Evolutionary conservation across 2,113 vertebrate genomes (phyloP), one percentile per base, ranked within the genome.

Genomic region (Odontophorus gujanensis): DNA sequence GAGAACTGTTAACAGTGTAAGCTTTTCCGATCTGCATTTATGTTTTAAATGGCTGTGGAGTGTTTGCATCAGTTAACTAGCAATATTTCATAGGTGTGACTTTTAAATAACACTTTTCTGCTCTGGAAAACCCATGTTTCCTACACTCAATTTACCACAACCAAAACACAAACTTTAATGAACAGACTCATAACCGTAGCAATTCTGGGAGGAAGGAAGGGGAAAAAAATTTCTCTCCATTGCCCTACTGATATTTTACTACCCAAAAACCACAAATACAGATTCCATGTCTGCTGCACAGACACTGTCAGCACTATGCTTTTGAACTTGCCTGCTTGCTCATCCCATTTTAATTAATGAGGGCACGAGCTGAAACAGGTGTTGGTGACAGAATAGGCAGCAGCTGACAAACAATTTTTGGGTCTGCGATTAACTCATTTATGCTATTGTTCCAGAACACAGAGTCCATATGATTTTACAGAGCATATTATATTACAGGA

Each of bases 311-410:
- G 59, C 48, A 67, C 13, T 63, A 22, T 14, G 51, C 89, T 95
- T 83, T 88, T 96, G 63, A 85, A 94, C 53, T 92, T 94, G 74
- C 63, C 86, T 86, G 55, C 47, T 95, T 93, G 72, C 68, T 95
- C 74, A 90, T 96, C 92, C 92, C 53, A 92, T 91, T 93, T 79
- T 81, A 96, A 95, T 96, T 96, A 95, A 87, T 48, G 66, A 95
- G 80, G 42, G 36, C 69, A 92, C 58, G 82, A 92, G 87, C 69
- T 18, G 19, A 93, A 96, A 80, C 76, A 89, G 81, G 53, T 96
- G 92, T 76, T 83, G 72, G 78, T 66, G 91, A 51, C 66, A 85
- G 82, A 96, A 89, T 18, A 88, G 81, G 57, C 63, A 94, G 72
- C 57, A 92, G 73, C 87, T 95, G 63, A 86, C 71, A 95, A 91